phyloP scores from a whole-genome alignment of 2,797 vertebrate genomes.

The Carcharodon carcharias region DNA sequence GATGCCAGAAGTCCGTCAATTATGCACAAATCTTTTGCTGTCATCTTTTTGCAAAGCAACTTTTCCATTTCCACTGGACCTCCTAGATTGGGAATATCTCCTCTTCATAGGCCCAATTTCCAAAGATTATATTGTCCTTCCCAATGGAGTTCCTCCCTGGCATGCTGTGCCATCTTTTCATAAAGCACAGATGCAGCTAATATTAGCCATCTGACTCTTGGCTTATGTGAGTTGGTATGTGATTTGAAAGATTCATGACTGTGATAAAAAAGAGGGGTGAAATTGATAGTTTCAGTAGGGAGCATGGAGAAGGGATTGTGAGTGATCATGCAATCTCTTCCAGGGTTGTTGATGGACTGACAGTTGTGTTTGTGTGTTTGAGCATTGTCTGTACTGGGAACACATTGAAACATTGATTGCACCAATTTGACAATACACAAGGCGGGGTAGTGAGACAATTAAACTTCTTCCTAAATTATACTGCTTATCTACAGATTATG shows the following conservation, averaged over 20 bases:
- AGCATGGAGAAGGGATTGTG: not conserved
- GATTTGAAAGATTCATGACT: not conserved
- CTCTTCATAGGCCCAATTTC: not conserved
- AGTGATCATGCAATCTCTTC: not conserved
- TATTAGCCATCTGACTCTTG: not conserved
- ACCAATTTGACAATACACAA: not conserved
- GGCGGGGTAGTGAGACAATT: not conserved
- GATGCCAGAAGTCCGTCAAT: not conserved
- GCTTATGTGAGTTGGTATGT: not conserved
- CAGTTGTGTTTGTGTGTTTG: not conserved
- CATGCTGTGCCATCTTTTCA: not conserved
- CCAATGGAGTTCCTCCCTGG: not conserved
- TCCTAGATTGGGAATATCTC: not conserved
- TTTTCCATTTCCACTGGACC: not conserved
- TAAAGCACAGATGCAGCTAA: not conserved
- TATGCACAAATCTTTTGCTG: not conserved
- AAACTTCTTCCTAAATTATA: not conserved
- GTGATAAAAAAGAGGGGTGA: not conserved
- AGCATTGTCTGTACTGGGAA: not conserved
- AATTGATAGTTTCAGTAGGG: not conserved
- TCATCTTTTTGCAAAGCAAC: not conserved
- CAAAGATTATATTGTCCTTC: not conserved
- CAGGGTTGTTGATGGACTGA: not conserved
- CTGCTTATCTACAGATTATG: not conserved
- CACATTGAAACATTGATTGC: not conserved